Percentiles rank a stretch among this genome's conserved stretches.
Evolutionary conservation across 2,888 invertebrate genomes (phyloP).

Genomic region (Tetragnatha montana): DNA sequence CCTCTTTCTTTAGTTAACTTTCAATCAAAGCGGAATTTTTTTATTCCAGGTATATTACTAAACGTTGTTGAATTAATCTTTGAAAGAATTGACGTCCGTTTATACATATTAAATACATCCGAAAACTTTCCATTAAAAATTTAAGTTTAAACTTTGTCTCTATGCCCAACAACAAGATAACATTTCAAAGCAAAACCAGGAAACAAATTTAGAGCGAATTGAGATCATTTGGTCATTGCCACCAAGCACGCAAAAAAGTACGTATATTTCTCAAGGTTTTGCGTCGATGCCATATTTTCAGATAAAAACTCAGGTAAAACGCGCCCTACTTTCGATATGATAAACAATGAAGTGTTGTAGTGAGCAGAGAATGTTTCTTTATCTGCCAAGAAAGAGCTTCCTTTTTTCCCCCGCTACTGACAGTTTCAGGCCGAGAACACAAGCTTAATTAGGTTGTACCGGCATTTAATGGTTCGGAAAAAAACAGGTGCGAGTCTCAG

Average conservation of each 20-base stretch:
- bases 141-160: too few relatives aligned
- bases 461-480: slow-evolving; percentile 11
- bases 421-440: slow-evolving; percentile 28
- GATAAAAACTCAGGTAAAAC: slow-evolving; percentile 46
- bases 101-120: too few relatives aligned
- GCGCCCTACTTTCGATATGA: slow-evolving; percentile 45
- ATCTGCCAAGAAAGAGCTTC: slow-evolving; percentile 45
- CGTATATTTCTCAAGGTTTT: not conserved
- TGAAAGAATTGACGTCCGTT: too few relatives aligned
- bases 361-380: slow-evolving; percentile 15
- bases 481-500: not conserved
- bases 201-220: not conserved
- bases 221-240: slow-evolving; percentile 34
- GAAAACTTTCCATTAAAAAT: too few relatives aligned
- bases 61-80: too few relatives aligned
- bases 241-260: not conserved
- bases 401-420: slow-evolving; percentile 17
- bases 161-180: too few relatives aligned
- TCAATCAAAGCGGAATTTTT: too few relatives aligned
- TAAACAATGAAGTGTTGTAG: slow-evolving; percentile 42
- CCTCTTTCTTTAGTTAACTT: too few relatives aligned
- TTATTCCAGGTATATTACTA: too few relatives aligned
- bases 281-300: slow-evolving; percentile 18
- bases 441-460: slow-evolving; percentile 41
- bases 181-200: not conserved